Percentiles rank a stretch among this genome's conserved stretches.
Evolutionary conservation across 2,113 vertebrate genomes (phyloP).

Genomic region (Antechinus stuartii): DNA sequence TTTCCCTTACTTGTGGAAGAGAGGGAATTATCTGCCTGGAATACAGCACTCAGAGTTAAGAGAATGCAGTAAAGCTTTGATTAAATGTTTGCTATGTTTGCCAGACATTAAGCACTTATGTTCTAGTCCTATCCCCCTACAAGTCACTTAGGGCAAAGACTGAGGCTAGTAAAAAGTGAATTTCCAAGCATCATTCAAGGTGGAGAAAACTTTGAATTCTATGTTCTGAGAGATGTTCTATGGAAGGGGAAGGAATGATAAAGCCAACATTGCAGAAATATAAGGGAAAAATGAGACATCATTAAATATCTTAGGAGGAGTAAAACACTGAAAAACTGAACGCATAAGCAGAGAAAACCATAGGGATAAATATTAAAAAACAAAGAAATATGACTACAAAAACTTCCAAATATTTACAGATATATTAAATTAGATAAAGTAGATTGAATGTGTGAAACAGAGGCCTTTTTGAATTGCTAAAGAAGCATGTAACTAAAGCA

Average conservation of each 20-base stretch:
- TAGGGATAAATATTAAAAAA: background rate
- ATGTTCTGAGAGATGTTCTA: background rate
- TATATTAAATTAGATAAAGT: background rate
- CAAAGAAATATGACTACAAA: background rate
- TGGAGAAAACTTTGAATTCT: background rate
- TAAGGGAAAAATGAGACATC: background rate
- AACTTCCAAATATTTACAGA: background rate
- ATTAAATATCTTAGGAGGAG: background rate
- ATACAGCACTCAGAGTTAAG: background rate
- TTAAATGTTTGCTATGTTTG: background rate
- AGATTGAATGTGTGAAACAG: background rate
- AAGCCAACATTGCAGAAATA: background rate
- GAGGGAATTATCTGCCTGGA: background rate
- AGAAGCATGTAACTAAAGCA: background rate
- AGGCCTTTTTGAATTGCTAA: background rate
- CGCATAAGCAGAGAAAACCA: background rate
- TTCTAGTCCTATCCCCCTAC: background rate
- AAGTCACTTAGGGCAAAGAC: background rate
- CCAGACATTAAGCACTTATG: background rate
- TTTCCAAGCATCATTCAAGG: background rate
- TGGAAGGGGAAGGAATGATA: background rate
- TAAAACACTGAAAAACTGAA: background rate
- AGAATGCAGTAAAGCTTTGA: background rate
- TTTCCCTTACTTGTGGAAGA: background rate
- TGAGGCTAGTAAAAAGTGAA: background rate